Conservation (phyloP, 1,140 invertebrate species). For the Nylanderia fulva region DNA sequence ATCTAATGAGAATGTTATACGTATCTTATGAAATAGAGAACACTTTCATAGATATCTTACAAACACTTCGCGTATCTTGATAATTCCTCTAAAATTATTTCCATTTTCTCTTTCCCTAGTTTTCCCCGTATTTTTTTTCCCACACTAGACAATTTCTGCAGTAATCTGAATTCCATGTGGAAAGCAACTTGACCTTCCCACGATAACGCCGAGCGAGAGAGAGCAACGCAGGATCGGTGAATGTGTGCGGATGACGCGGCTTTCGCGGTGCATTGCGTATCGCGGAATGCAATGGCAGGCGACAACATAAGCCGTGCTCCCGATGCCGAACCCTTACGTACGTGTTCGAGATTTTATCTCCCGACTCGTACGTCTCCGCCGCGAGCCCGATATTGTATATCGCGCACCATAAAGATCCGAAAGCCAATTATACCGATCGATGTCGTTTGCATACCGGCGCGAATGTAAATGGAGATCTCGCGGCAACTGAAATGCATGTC, state of each 20-base stretch:
- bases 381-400: constrained; percentile 31
- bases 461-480: not conserved
- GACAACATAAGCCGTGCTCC: constrained; percentile 36
- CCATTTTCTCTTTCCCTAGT: not conserved
- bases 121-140: constrained; percentile 7
- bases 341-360: constrained; percentile 55
- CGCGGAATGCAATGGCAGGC: constrained; percentile 37
- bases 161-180: constrained; percentile 35
- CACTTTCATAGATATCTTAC: too few species aligned
- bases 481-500: not conserved
- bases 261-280: constrained; percentile 48
- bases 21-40: not conserved
- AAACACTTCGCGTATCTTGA: not conserved
- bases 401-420: constrained; percentile 13
- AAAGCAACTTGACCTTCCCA: constrained; percentile 54
- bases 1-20: not conserved
- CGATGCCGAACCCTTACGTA: constrained; percentile 16
- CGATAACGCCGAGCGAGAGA: constrained; percentile 49
- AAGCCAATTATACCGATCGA: constrained; percentile 32
- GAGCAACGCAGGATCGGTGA: constrained; percentile 31
- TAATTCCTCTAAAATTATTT: not conserved
- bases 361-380: constrained; percentile 17
- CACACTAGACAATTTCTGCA: not conserved
- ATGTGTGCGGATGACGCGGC: constrained; percentile 43
- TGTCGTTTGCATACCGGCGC: constrained; percentile 12